Evolutionary conservation across 1,140 invertebrate genomes (phyloP).

Genomic region (Hycleus cichorii): DNA sequence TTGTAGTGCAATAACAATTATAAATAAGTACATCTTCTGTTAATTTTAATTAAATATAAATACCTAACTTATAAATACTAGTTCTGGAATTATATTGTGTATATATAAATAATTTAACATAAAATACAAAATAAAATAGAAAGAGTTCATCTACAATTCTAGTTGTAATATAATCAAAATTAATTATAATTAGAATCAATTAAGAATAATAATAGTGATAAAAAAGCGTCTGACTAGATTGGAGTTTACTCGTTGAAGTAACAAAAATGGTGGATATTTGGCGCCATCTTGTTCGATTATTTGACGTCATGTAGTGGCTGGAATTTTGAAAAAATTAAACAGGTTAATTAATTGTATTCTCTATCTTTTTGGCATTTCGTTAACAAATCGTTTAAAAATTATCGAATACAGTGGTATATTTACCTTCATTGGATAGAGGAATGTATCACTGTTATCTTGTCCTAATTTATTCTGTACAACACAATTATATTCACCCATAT

Average conservation of each 20-base stretch:
- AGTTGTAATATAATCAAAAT: constrained; percentile 12
- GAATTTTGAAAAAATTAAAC: too few species aligned
- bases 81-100: neutral
- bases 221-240: neutral
- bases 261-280: constrained; percentile 21
- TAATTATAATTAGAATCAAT: constrained; percentile 13
- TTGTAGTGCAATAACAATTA: neutral
- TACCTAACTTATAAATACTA: constrained; percentile 17
- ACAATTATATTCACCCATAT: constrained; percentile 76
- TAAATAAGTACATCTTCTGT: constrained; percentile 18
- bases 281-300: too few species aligned
- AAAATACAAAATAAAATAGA: too few species aligned
- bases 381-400: too few species aligned
- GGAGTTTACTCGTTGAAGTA: constrained; percentile 5
- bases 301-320: too few species aligned
- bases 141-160: constrained; percentile 2
- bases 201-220: neutral
- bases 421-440: constrained; percentile 66
- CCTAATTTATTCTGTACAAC: constrained; percentile 59
- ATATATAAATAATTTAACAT: constrained; percentile 11
- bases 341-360: too few species aligned
- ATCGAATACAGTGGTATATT: too few species aligned
- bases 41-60: constrained; percentile 9
- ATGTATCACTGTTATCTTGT: constrained; percentile 57
- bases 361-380: too few species aligned